Evolutionary conservation across 2,888 invertebrate genomes (phyloP).

Genomic region (Eulithis prunata): DNA sequence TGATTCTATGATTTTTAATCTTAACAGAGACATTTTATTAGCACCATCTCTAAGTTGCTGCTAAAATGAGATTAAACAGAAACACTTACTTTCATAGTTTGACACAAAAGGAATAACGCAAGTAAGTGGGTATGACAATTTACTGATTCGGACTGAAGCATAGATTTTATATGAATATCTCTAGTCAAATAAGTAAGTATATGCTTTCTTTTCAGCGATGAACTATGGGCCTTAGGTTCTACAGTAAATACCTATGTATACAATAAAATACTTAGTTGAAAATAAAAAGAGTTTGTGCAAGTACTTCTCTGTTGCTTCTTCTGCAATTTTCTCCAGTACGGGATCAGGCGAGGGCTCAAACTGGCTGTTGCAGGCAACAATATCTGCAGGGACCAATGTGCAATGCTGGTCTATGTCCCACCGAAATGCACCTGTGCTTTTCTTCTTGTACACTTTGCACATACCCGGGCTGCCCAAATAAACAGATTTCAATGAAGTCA

Average conservation of each 20-base stretch:
- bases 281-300: background rate
- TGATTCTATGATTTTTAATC: too few relatives aligned
- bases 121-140: too few relatives aligned
- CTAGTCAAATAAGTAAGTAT: too few relatives aligned
- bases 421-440: slow-evolving; percentile 64
- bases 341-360: slow-evolving; percentile 86
- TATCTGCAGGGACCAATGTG: slow-evolving; percentile 87
- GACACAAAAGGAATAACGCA: too few relatives aligned
- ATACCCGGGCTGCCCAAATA: slow-evolving; percentile 70
- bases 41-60: too few relatives aligned
- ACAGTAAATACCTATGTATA: too few relatives aligned
- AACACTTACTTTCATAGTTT: too few relatives aligned
- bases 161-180: too few relatives aligned
- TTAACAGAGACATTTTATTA: too few relatives aligned
- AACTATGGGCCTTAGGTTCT: background rate
- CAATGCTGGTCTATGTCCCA: slow-evolving; percentile 90
- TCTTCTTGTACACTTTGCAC: slow-evolving; percentile 80
- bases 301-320: slow-evolving; percentile 87
- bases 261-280: background rate
- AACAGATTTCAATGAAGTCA: background rate
- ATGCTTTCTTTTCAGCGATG: too few relatives aligned
- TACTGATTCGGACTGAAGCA: too few relatives aligned
- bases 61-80: too few relatives aligned
- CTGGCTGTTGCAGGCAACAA: slow-evolving; percentile 87
- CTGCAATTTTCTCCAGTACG: slow-evolving; percentile 85